Base-by-base conservation (phyloP, 2,797 vertebrate genomes). In the Adelosebastes latens region DNA sequence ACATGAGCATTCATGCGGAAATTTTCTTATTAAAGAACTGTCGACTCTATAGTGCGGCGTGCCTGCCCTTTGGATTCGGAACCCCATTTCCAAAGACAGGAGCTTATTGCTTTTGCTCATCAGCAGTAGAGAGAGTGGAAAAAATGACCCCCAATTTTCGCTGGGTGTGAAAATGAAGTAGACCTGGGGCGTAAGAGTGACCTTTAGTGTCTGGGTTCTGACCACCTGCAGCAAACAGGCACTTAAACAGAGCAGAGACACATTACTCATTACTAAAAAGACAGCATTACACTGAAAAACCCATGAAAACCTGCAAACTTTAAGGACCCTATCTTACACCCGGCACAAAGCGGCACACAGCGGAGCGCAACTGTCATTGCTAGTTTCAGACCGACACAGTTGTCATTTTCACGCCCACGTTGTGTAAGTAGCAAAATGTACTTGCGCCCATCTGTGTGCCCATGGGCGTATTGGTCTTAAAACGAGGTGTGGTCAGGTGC, bases 11-110 rank as follows among this genome's bases (percentile, higher is more conserved):
- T 88, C 86, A 89, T 81, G 91, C 81, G 42, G 87, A 93, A 84
- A 88, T 83, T 69, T 92, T 92, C 91, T 83, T 90, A 93, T 94
- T 90, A 92, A 88, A 79, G 84, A 85, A 79, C 72, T 81, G 86
- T 87, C 81, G 73, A 74, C 81, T 81, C 82, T 29, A 58, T 70
- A 55, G 81, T 25, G 77, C 62, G 42, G 20, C 4, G 78, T 10
- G 68, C 18, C 80, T 77, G 85, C 81, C 86, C 88, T 89, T 85
- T 87, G 74, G 81, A 87, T 82, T 27, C 60, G 70, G 74, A 88
- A 68, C 22, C 66, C 52, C 87, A 32, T 80, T 73, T 83, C 53
- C 53, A 83, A 80, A 87, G 88, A 87, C 83, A 62, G 58, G 65
- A 71, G 73, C 82, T 91, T 82, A 92, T 86, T 91, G 82, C 84